Base-by-base conservation (phyloP, 2,113 vertebrate species). In the Elephantulus edwardii region DNA sequence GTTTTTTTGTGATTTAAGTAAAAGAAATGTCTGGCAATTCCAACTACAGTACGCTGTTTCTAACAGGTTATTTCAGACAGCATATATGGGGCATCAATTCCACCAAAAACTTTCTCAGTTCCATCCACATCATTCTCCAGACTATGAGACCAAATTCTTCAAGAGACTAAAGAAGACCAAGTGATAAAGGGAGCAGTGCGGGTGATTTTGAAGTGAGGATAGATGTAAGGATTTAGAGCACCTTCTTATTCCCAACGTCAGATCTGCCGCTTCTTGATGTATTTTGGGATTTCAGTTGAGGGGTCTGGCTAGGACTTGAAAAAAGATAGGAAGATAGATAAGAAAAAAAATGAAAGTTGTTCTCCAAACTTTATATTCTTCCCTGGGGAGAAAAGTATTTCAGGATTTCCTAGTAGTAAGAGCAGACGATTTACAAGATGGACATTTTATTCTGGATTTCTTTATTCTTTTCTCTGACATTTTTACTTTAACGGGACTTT, bases 221-320 rank as follows among this genome's bases (percentile, higher is more conserved):
- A 93, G 80, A 94, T 94, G 80, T 90, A 82, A 95, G 44, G 71
- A 90, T 86, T 95, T 89, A 88, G 82, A 72, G n/a, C 58, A 33
- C 8, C 82, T 75, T 81, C 95, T 88, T 95, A 85, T 92, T 95
- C 71, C 75, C 58, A 38, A 64, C 92, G 83, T 94, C 82, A 76
- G 71, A 91, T 58, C 89, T 93, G 44, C 64, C 40, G 88, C 64
- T 85, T 95, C 91, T 94, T 91, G 86, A 95, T 95, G 80, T 93
- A 93, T 96, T 92, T 95, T 80, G 83, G 95, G 86, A 95, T 93
- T 90, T 94, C 76, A 93, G 79, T 93, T 81, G 90, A 91, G 72
- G 88, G 33, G 52, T 88, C 86, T 95, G 80, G 64, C 92, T 86
- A 72, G 11, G 76, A 93, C 80, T 86, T 92, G 35, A 62, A 88